Evolutionary conservation across 2,888 invertebrate genomes (phyloP).

Genomic region (Parapristionchus giblindavisi): DNA sequence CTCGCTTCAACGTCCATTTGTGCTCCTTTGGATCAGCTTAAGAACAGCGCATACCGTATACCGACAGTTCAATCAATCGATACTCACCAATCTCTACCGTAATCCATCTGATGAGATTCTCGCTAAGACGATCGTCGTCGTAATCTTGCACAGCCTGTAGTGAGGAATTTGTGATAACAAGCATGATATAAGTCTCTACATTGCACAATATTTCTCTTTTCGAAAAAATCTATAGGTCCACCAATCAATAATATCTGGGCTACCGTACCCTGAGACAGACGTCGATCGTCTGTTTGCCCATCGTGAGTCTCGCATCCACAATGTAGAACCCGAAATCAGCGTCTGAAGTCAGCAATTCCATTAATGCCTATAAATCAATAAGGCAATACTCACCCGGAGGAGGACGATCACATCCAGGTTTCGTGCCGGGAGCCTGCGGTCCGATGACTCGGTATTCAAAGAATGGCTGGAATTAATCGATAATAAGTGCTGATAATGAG

Average conservation of each 20-base stretch:
- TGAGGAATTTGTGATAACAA: too few relatives aligned
- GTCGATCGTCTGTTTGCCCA: conserved; percentile 31
- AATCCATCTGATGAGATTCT: conserved; percentile 34
- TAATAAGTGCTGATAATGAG: not conserved
- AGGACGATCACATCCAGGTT: conserved; percentile 33
- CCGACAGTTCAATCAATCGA: not conserved
- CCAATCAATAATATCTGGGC: not conserved
- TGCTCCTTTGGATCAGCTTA: not conserved
- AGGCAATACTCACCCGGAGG: conserved; percentile 30
- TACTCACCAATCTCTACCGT: conserved; percentile 18
- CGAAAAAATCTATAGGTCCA: not conserved
- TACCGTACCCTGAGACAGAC: conserved; percentile 21
- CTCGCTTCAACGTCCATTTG: conserved; percentile 8
- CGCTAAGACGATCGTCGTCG: not conserved
- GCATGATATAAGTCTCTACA: not conserved
- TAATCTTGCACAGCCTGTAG: conserved; percentile 8
- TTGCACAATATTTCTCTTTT: not conserved
- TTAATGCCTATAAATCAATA: not conserved
- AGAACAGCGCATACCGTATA: not conserved
- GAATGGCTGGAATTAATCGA: conserved; percentile 16
- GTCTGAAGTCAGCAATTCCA: not conserved
- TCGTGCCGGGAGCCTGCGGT: conserved; percentile 21
- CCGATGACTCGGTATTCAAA: conserved; percentile 36
- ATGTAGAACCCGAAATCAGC: conserved; percentile 30
- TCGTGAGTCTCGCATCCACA: conserved; percentile 30